phyloP scores from a whole-genome alignment of 2,797 vertebrate genomes.

The Apodemus agrarius region DNA sequence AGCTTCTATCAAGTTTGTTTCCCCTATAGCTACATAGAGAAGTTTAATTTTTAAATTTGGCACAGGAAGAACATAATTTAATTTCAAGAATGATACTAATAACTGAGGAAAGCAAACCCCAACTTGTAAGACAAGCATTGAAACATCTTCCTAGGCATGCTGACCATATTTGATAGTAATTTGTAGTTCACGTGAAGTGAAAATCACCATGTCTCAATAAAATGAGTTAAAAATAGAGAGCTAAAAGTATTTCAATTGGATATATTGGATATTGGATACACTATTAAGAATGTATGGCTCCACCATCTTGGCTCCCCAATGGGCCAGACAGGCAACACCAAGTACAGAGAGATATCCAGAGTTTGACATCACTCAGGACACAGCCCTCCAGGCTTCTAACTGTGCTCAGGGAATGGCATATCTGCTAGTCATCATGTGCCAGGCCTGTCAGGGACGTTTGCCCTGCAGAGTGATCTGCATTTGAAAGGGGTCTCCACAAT shows the following conservation, averaged over 20 bases:
- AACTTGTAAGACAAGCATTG: not conserved
- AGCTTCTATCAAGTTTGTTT: not conserved
- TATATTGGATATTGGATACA: not conserved
- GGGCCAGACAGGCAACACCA: too few relatives aligned
- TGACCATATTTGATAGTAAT: not conserved
- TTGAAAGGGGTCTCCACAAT: too few relatives aligned
- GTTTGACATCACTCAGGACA: too few relatives aligned
- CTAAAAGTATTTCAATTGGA: constrained; percentile 1
- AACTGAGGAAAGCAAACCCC: not conserved
- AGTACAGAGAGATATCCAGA: too few relatives aligned
- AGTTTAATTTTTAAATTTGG: not conserved
- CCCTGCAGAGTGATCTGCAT: too few relatives aligned
- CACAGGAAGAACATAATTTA: not conserved
- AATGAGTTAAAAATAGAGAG: not conserved
- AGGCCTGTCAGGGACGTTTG: too few relatives aligned
- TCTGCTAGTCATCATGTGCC: too few relatives aligned
- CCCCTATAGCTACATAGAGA: not conserved
- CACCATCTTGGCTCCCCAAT: too few relatives aligned
- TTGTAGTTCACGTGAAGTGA: not conserved
- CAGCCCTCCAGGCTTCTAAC: too few relatives aligned
- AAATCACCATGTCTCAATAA: not conserved
- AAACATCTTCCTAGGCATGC: not conserved
- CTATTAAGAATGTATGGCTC: not conserved
- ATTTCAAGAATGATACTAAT: not conserved
- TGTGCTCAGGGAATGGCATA: too few relatives aligned